Percentiles rank a stretch among this genome's conserved stretches.
phyloP scores from a whole-genome alignment of 2,113 vertebrate genomes.

The Cryptomyrus ogoouensis region DNA sequence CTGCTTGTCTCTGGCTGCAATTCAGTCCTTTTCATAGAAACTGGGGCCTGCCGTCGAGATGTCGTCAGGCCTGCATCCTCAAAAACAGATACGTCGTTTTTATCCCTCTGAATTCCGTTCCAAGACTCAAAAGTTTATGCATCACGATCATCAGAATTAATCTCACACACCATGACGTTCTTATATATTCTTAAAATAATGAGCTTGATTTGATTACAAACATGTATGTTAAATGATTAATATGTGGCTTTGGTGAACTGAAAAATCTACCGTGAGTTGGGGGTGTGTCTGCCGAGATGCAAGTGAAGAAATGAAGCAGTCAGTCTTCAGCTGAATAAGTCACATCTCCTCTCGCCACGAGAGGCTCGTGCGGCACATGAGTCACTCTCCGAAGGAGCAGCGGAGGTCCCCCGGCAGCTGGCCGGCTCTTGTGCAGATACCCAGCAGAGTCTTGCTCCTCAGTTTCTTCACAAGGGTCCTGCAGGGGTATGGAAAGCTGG shows the following conservation, averaged over 20 bases:
- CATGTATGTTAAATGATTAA: neutral
- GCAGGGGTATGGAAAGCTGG: neutral
- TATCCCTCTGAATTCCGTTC: constrained; percentile 40
- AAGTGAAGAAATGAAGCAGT: neutral
- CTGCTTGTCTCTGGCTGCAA: constrained; percentile 42
- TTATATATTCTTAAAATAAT: neutral
- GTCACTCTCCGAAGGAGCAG: neutral
- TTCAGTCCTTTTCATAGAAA: constrained; percentile 40
- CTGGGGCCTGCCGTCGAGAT: neutral
- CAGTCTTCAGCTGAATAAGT: neutral
- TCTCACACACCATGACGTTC: neutral
- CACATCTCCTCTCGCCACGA: neutral
- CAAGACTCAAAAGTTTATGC: neutral
- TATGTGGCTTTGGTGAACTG: neutral
- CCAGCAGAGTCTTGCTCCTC: neutral
- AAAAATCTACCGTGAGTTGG: neutral
- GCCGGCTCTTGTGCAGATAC: neutral
- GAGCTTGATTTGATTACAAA: neutral
- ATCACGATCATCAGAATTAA: neutral
- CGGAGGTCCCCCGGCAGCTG: neutral
- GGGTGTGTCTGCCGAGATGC: neutral
- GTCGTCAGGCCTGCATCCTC: neutral
- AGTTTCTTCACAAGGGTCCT: neutral
- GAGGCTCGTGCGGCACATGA: neutral
- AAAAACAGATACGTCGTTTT: constrained; percentile 20